Percentiles rank a stretch among this genome's conserved stretches.
Conservation (phyloP, 1,140 invertebrate species). For the Drosophila bocki region DNA sequence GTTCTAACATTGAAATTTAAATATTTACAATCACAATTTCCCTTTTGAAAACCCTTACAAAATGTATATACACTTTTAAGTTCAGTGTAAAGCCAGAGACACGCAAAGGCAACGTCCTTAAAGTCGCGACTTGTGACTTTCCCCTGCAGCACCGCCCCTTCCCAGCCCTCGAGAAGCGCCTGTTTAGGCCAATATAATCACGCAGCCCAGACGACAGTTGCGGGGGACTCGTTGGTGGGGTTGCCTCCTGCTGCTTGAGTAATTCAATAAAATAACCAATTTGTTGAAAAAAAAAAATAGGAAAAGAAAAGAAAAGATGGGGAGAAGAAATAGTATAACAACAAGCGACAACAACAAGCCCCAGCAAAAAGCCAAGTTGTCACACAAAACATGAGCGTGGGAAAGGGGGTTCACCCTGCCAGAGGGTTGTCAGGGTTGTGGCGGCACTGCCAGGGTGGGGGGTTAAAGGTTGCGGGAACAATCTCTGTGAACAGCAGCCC, state of each 20-base stretch:
- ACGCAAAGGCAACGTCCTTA: conserved; percentile 67
- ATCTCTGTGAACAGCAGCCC: conserved; percentile 58
- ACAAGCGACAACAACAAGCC: conserved; percentile 59
- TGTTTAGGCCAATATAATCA: conserved; percentile 79
- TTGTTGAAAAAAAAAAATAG: conserved; percentile 65
- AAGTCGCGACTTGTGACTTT: conserved; percentile 46
- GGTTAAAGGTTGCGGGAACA: conserved; percentile 40
- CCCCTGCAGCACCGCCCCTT: not conserved
- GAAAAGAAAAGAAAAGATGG: conserved; percentile 2
- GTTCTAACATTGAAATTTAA: not conserved
- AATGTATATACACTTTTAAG: not conserved
- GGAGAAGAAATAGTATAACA: conserved; percentile 39
- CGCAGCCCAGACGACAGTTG: conserved; percentile 39
- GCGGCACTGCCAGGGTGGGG: not conserved
- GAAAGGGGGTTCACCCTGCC: not conserved
- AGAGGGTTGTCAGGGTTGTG: not conserved
- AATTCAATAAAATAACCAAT: conserved; percentile 84
- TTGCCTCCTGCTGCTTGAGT: conserved; percentile 77
- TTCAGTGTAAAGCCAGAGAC: conserved; percentile 25
- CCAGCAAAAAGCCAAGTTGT: conserved; percentile 67
- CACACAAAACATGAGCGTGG: conserved; percentile 48
- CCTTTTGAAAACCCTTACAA: rapidly evolving
- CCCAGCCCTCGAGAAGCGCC: conserved; percentile 2
- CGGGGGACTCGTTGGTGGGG: conserved; percentile 9
- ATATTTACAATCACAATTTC: not conserved